These are phyloP conservation scores for Drosophila affinis DNA, from an alignment of 2,888 invertebrate genomes.

Conservation along the genomic window DNA sequence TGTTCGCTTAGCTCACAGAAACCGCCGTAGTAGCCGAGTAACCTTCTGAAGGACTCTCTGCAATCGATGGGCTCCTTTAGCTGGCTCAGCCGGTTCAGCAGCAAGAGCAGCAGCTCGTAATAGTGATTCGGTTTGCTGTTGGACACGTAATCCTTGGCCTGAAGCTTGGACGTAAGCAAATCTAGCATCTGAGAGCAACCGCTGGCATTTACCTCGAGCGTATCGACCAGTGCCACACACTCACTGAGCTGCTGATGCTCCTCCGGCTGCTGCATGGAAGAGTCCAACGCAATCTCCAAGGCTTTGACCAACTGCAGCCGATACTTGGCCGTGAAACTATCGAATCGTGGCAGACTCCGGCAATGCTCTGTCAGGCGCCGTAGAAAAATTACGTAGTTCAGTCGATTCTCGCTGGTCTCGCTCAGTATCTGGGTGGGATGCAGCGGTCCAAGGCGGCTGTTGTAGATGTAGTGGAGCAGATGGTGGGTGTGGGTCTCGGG, in stretches of 20 bases:
- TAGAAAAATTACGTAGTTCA: slow-evolving; percentile 76
- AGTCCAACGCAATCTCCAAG: slow-evolving; percentile 63
- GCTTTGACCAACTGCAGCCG: slow-evolving; percentile 80
- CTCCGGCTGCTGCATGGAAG: slow-evolving; percentile 14
- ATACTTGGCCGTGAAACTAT: slow-evolving; percentile 71
- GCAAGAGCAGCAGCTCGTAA: slow-evolving; percentile 84
- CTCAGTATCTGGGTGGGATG: slow-evolving; percentile 71
- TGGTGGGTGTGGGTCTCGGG: slow-evolving; percentile 60
- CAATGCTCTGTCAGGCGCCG: slow-evolving; percentile 71
- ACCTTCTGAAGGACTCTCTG: slow-evolving; percentile 82
- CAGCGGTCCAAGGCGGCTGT: slow-evolving; percentile 72
- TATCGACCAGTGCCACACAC: slow-evolving; percentile 72
- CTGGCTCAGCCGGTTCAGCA: slow-evolving; percentile 84
- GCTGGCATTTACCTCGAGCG: slow-evolving; percentile 69
- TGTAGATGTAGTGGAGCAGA: slow-evolving; percentile 81
- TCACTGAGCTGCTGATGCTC: slow-evolving; percentile 59
- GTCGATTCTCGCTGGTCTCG: slow-evolving; percentile 54
- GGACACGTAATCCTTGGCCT: slow-evolving; percentile 80
- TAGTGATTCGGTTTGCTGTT: slow-evolving; percentile 83
- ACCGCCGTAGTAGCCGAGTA: slow-evolving; percentile 84
- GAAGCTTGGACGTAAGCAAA: slow-evolving; percentile 79
- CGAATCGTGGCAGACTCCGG: slow-evolving; percentile 64
- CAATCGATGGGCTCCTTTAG: slow-evolving; percentile 69
- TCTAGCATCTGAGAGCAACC: slow-evolving; percentile 78
- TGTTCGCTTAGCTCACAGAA: slow-evolving; percentile 82